A percentile compares a stretch with the other conserved stretches of the same genome.
These are phyloP conservation scores for Lordiphosa clarofinis DNA, from an alignment of 1,140 invertebrate species.

Conservation along the genomic window DNA sequence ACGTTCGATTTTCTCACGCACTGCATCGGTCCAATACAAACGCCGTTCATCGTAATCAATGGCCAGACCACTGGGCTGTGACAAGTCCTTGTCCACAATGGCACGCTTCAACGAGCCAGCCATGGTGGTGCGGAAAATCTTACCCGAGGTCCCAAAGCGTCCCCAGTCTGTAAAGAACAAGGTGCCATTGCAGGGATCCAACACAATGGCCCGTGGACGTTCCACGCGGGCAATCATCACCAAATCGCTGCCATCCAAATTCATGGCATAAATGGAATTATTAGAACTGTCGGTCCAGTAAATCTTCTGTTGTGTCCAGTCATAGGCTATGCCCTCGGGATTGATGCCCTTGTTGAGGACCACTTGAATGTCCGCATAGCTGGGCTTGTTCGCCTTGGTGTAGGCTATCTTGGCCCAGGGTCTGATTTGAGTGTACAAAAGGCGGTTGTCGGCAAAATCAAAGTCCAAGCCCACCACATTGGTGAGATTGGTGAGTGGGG, in stretches of 20 bases:
- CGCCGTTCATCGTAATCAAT: slow-evolving; percentile 97
- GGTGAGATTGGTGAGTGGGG: slow-evolving; percentile 92
- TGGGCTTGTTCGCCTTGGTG: slow-evolving; percentile 86
- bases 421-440: slow-evolving; percentile 95
- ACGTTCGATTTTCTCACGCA: slow-evolving; percentile 97
- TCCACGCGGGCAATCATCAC: slow-evolving; percentile 97
- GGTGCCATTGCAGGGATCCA: slow-evolving; percentile 97
- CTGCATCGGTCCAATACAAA: slow-evolving; percentile 99
- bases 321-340: slow-evolving; percentile 97
- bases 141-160: slow-evolving; percentile 93
- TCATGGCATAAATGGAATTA: slow-evolving; percentile 97
- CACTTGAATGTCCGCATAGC: slow-evolving; percentile 83
- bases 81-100: slow-evolving; percentile 94
- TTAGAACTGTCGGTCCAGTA: slow-evolving; percentile 98
- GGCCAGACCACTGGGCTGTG: slow-evolving; percentile 96
- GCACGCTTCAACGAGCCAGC: slow-evolving; percentile 95
- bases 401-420: slow-evolving; percentile 93
- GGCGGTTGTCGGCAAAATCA: slow-evolving; percentile 91
- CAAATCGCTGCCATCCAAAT: slow-evolving; percentile 91
- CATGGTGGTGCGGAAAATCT: slow-evolving; percentile 98
- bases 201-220: slow-evolving; percentile 94
- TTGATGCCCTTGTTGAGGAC: slow-evolving; percentile 91
- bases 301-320: slow-evolving; percentile 97
- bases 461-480: slow-evolving; percentile 99
- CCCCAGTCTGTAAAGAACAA: slow-evolving; percentile 97